These are phyloP conservation scores for Euclidia mi DNA, from an alignment of 2,888 invertebrate species.

Conservation along the genomic window DNA sequence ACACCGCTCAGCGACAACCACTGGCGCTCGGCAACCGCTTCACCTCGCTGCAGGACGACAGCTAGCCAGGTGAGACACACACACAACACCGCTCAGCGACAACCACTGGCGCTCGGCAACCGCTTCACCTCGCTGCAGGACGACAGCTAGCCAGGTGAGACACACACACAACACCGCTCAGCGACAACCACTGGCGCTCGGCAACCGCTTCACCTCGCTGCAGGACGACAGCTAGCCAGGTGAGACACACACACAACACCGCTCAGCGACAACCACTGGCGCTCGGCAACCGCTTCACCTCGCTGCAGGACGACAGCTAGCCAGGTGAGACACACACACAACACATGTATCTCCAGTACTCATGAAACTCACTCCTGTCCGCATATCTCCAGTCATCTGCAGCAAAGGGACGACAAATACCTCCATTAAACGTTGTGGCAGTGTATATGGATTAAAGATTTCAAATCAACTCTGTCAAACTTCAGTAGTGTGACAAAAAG, in stretches of 20 bases:
- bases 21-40: constrained; percentile 83
- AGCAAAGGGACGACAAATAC: too few relatives aligned
- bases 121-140: constrained; percentile 80
- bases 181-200: constrained; percentile 72
- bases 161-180: too few relatives aligned
- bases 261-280: constrained; percentile 62
- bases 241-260: too few relatives aligned
- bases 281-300: constrained; percentile 81
- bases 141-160: constrained; percentile 65
- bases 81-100: neutral
- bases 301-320: constrained; percentile 79
- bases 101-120: constrained; percentile 79
- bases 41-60: constrained; percentile 80
- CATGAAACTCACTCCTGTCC: too few relatives aligned
- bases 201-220: constrained; percentile 80
- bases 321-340: too few relatives aligned
- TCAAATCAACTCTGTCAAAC: too few relatives aligned
- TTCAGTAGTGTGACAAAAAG: too few relatives aligned
- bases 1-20: constrained; percentile 60
- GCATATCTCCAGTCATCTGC: too few relatives aligned
- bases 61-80: constrained; percentile 74
- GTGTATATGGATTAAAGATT: too few relatives aligned
- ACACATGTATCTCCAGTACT: too few relatives aligned
- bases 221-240: constrained; percentile 73
- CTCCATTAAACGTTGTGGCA: too few relatives aligned